Base-by-base conservation (phyloP, 2,797 vertebrate genomes). In the Tamandua tetradactyla region DNA sequence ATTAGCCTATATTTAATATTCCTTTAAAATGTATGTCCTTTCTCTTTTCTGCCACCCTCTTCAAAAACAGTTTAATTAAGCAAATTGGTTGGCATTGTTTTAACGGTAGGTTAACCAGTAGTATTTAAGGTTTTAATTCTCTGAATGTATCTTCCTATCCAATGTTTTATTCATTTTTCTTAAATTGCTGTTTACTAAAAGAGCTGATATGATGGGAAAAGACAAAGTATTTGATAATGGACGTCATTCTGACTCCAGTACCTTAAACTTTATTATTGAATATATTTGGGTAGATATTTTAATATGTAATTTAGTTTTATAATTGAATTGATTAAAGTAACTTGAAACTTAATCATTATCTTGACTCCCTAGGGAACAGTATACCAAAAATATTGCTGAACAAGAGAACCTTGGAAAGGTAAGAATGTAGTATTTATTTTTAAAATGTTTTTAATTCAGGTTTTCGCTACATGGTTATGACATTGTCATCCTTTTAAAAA, bases 371-470 rank as follows among this genome's bases (percentile, higher is more conserved):
- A 99, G 99, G 98, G 99, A 99, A 95, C 98, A 99, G 96, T 99
- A 99, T 96, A 98, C 99, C 97, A 99, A 98, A 97, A 99, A 99
- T 97, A 99, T 99, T 96, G 98, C 99, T 68, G 99, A 99, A 93
- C 99, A 99, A 97, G 99, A 99, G 98, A 98, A 99, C 97, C 99
- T 99, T 91, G 99, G 99, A 96, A 99, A 99, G 99, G 99, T 99
- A 98, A 99, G 98, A 88, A 91, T 59, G 61, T 93, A 44, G 78
- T 66, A 14, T 87, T 83, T 44, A 94, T 85, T 94, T 92, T 59
- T 94, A 69, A 20, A 66, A 52, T 71, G 1, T 94, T 49, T 84
- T 37, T 20, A 40, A 64, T 82, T 96, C 4, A 0, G 87, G 4
- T 44, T 93, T 97, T 94, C 71, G 57, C 13, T 82, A 74, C 12